These are phyloP conservation scores for Heteractis magnifica DNA, from an alignment of 92 coral and sea anemone genomes.

Conservation along the genomic window DNA sequence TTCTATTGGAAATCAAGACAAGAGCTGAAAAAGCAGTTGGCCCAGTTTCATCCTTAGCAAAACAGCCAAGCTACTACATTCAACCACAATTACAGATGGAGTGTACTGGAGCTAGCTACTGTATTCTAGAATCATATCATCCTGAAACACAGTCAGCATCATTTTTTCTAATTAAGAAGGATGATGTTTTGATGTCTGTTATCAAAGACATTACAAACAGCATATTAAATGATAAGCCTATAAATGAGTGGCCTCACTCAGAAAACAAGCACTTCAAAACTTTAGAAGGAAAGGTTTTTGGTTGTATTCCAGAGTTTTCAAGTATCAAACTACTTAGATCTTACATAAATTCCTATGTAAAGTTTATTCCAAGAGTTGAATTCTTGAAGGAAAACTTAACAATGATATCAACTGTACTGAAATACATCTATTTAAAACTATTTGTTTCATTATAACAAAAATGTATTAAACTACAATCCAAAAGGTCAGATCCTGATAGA, in stretches of 20 bases:
- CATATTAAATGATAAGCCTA: too few relatives aligned
- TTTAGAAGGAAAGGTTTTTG: neutral
- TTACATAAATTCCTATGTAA: neutral
- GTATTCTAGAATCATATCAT: constrained; percentile 50
- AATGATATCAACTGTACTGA: neutral
- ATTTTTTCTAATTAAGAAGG: constrained; percentile 42
- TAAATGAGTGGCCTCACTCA: too few relatives aligned
- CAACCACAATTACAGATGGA: constrained; percentile 48
- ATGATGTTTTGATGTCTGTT: constrained; percentile 32
- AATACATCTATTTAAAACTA: neutral
- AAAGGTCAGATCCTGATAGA: constrained; percentile 3
- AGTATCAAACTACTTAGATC: neutral
- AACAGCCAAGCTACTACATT: constrained; percentile 33
- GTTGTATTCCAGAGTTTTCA: constrained; percentile 1
- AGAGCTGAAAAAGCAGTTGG: constrained; percentile 37
- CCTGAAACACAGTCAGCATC: constrained; percentile 52
- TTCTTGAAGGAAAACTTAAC: neutral
- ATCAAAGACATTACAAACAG: too few relatives aligned
- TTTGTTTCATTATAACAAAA: neutral
- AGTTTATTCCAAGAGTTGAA: constrained; percentile 2
- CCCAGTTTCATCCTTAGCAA: constrained; percentile 35
- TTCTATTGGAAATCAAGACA: constrained; percentile 44
- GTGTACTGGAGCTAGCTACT: constrained; percentile 42
- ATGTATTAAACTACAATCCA: neutral
- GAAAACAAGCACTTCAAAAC: constrained; percentile 3